phyloP scores from a whole-genome alignment of 2,797 vertebrate genomes.

The Xerus rutilus region DNA sequence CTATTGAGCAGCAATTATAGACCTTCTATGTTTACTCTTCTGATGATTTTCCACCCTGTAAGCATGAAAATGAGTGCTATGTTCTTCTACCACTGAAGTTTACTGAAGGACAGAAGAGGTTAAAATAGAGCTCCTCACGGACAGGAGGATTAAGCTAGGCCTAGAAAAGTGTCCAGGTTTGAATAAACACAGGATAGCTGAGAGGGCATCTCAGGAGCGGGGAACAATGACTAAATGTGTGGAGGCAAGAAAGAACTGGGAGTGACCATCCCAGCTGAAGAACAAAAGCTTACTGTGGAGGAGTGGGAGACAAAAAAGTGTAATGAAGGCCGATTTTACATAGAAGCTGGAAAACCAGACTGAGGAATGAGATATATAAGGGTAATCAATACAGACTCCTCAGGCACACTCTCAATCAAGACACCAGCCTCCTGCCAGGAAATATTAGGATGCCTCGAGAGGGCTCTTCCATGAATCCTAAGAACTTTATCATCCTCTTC shows the following conservation, averaged over 20 bases:
- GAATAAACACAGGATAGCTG: not conserved
- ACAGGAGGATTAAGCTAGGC: not conserved
- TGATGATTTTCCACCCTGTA: not conserved
- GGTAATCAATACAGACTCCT: not conserved
- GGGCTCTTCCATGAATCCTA: not conserved
- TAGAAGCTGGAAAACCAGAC: not conserved
- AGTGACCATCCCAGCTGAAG: not conserved
- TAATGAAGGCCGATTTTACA: not conserved
- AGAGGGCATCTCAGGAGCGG: not conserved
- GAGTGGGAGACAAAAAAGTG: not conserved
- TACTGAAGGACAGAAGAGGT: not conserved
- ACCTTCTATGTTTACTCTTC: not conserved
- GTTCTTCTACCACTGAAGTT: not conserved
- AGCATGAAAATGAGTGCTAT: not conserved
- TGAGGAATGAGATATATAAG: not conserved
- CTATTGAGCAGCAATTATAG: not conserved
- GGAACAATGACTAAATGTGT: not conserved
- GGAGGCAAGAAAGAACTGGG: not conserved
- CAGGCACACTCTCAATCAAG: not conserved
- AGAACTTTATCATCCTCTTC: not conserved
- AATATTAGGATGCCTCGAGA: not conserved
- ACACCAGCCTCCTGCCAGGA: not conserved
- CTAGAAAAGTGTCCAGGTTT: not conserved
- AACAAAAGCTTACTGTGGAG: not conserved
- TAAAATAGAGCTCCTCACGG: not conserved